A percentile compares a stretch with the other conserved stretches of the same genome.
Evolutionary conservation across 2,113 vertebrate genomes (phyloP).

Genomic region (Rhinolophus ferrumequinum): DNA sequence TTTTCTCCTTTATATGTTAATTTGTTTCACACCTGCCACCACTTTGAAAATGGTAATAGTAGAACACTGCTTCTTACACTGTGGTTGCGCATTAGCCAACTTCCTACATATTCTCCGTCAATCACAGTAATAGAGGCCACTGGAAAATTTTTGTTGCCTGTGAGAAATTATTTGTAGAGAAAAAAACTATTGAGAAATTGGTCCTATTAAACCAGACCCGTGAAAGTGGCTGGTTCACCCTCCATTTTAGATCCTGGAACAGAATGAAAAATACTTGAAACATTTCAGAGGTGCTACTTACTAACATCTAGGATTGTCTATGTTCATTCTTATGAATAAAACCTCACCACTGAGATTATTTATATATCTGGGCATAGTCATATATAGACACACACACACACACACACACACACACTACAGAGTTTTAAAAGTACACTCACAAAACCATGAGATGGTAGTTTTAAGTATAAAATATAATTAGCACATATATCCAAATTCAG

Average conservation of each 20-base stretch:
- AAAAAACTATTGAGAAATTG: not conserved
- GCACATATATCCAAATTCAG: not conserved
- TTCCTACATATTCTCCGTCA: constrained; percentile 39
- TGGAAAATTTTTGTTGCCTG: not conserved
- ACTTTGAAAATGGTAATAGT: not conserved
- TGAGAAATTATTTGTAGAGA: constrained; percentile 33
- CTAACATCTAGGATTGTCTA: not conserved
- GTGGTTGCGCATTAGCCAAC: not conserved
- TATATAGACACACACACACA: not conserved
- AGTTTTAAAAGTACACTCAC: not conserved
- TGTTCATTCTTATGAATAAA: not conserved
- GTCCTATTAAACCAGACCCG: not conserved
- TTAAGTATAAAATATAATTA: not conserved
- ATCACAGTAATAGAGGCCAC: constrained; percentile 28
- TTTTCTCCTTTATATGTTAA: constrained; percentile 1
- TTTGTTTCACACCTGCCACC: constrained; percentile 44
- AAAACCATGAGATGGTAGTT: not conserved
- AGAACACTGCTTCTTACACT: not conserved
- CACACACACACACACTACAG: not conserved
- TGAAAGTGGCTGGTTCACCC: not conserved
- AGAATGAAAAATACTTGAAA: constrained; percentile 23
- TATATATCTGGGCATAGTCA: not conserved
- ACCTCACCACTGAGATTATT: not conserved
- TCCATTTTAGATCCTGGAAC: constrained; percentile 3
- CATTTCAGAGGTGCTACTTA: not conserved